Evolutionary conservation across 2,888 invertebrate genomes (phyloP), one percentile per base, ranked within the genome.

Genomic region (Drymonia ruficornis): DNA sequence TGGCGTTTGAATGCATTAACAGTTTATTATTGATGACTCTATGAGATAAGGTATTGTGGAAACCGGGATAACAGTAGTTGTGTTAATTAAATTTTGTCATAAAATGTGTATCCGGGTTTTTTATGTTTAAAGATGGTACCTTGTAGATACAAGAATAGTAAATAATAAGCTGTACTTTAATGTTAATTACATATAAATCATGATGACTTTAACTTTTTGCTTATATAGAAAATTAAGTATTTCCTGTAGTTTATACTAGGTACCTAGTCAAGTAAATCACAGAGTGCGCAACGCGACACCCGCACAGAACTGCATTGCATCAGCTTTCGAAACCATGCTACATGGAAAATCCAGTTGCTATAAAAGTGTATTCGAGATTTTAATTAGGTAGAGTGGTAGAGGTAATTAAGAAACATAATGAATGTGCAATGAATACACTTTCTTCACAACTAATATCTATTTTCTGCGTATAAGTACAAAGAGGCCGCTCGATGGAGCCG

Each of bases 261-360:
- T n/a, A n/a, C 52, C 55, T 50, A 55, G 53, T 59, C 57, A 61
- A 64, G 63, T 66, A 68, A 57, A 65, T 58, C 54, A 16, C 52
- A 53, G 59, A 55, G 1, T 36, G 59, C 59, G 49, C 55, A 63
- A 62, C 49, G 40, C 53, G 58, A 66, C 74, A 76, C 72, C 75
- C 72, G 75, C 72, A 59, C 56, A 78, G 80, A 80, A 78, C 81
- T 78, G 74, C 81, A 81, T 77, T 78, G 67, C 74, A 72, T 74
- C 76, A 67, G 76, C 83, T 88, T 89, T 87, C 86, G 78, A 87
- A 87, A 85, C 69, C 67, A 66, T 62, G 56, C 67, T 67, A 63
- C 65, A 60, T 60, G 63, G 67, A 72, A 73, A 72, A 76, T 76
- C 76, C 34, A 61, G 73, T 76, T 78, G 70, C 36, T n/a, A 36